Evolutionary conservation across 1,140 invertebrate species (phyloP), one percentile per base, ranked within the genome.

Genomic region (Phthorimaea operculella): DNA sequence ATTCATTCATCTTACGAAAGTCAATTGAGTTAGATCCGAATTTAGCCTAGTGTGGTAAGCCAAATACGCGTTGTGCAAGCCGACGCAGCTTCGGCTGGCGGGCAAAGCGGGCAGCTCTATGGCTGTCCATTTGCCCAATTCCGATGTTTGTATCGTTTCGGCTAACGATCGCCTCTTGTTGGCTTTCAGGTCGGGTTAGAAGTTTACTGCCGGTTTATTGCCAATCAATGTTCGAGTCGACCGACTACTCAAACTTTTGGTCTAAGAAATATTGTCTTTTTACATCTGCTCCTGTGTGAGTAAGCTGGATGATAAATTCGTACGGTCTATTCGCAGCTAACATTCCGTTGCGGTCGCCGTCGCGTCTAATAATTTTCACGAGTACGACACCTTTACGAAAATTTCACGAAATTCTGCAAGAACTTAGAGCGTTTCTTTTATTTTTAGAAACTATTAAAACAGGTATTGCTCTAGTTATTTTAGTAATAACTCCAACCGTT

Each of bases 1-100:
- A 72, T 77, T 75, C 76, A 77, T 79, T 79, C 71, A 77, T 76
- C 72, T 73, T 72, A 73, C 74, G 63, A 79, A 79, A 79, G 73
- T 79, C 76, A 77, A 79, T 79, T 77, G 70, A 63, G 71, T 62
- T 39, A 39, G 44, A 47, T 75, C 74, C 75, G 60, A 78, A 80
- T 78, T 75, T 80, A 80, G 75, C 72, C 66, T 80, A 74, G 68
- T 62, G 68, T 67, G 67, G 66, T 70, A 70, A 66, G 74, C 75
- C 77, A 75, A 75, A 74, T 64, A 70, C 63, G 60, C 54, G 70
- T 75, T 73, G 63, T 78, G 69, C 68, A 75, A 76, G 64, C 58
- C 21, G 17, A 5, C 16, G 9, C 28, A 76, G 64, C 58, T 50
- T 18, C 21, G 17, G 9, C 21, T 15, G 36, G 36, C 39, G 39